Evolutionary conservation across 1,140 invertebrate species (phyloP), one percentile per base, ranked within the genome.

Genomic region (Drosophila orosa): DNA sequence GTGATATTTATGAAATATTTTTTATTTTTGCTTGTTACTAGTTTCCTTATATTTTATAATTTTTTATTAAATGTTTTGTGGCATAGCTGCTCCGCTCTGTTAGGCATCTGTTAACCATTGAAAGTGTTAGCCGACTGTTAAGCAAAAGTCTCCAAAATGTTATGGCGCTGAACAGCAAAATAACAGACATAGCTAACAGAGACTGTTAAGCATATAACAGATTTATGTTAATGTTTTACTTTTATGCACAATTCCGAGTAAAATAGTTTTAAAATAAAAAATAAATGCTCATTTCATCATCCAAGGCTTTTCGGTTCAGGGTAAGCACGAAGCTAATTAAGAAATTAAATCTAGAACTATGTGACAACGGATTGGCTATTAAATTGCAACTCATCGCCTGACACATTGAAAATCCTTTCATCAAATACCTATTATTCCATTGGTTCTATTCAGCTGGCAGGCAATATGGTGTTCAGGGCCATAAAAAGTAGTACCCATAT

Each of bases 101-200:
- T 27, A 17, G 8, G 10, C 5, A n/a, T 13, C 42, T 62, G 52
- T 62, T 56, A 55, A 3, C 1, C 0, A 9, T 10, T 8, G 0
- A 13, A 3, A 2, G 3, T 62, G 56, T 52, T 40, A 40, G 3
- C 1, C 7, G 5, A 5, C 27, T 33, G 24, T 12, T 13, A 17
- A 15, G 8, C 5, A 58, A 65, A 71, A 71, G 50, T 71, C 67
- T 71, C 52, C 68, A 71, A 71, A 71, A 58, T 71, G 68, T 71
- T 71, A 58, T 1, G 3, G 0, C 0, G 8, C 2, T 24, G 6
- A 24, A 19, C 39, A 29, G n/a, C 0, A 9, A 1, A 12, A n/a
- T 31, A 13, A 42, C 24, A 44, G 19, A 24, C 3, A 3, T 3
- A 10, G 19, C 8, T n/a, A 10, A 35, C 50, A 54, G 19, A 6